Conservation (phyloP, 2,113 vertebrate genomes). For the Sisor rabdophorus region DNA sequence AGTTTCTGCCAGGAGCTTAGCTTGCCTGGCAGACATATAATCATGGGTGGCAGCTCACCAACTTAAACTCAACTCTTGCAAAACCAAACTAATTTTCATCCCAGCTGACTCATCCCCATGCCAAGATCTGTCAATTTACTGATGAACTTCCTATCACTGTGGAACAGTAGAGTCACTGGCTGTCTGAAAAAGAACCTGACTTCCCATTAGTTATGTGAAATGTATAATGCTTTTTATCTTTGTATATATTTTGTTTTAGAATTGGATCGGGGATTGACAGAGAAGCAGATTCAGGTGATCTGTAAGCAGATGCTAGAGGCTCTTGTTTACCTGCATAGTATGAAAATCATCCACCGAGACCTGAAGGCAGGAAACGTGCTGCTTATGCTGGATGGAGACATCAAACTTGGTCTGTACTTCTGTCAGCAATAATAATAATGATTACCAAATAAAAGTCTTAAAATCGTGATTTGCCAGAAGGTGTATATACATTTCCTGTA, state of each 20-base stretch:
- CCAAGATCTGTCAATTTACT: too few relatives aligned
- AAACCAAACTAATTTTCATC: too few relatives aligned
- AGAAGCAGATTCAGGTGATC: constrained; percentile 90
- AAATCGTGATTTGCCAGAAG: neutral
- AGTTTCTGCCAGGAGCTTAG: too few relatives aligned
- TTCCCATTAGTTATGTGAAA: neutral
- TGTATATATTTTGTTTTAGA: constrained; percentile 65
- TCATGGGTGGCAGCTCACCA: too few relatives aligned
- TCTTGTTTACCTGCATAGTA: constrained; percentile 84
- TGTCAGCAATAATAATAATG: neutral
- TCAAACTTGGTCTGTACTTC: constrained; percentile 83
- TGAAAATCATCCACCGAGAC: constrained; percentile 96
- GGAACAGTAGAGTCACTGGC: too few relatives aligned
- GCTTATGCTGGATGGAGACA: constrained; percentile 88
- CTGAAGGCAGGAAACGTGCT: constrained; percentile 95
- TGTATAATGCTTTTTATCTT: neutral
- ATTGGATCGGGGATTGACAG: constrained; percentile 84
- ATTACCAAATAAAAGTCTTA: neutral
- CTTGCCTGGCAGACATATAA: too few relatives aligned
- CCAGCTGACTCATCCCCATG: too few relatives aligned
- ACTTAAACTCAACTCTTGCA: too few relatives aligned
- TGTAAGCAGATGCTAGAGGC: constrained; percentile 94
- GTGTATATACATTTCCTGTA: neutral
- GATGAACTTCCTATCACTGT: too few relatives aligned
- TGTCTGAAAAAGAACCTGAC: too few relatives aligned